Evolutionary conservation across 2,113 vertebrate genomes (phyloP).

Genomic region (Paradoxurus hermaphroditus): DNA sequence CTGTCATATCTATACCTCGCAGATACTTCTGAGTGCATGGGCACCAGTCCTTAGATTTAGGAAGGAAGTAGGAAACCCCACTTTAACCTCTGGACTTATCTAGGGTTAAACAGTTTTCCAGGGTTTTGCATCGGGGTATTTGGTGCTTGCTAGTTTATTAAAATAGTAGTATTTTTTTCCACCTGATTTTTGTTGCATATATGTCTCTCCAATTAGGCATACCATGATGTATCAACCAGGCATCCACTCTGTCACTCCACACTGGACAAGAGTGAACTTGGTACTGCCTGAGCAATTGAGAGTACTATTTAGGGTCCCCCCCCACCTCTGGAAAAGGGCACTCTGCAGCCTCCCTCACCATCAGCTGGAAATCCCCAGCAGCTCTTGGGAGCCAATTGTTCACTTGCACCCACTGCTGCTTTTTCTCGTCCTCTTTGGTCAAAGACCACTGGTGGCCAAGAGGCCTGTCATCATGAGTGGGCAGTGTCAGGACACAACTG

Average conservation of each 20-base stretch:
- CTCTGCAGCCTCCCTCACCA: not conserved
- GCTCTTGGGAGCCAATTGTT: not conserved
- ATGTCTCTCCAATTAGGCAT: not conserved
- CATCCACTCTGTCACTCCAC: not conserved
- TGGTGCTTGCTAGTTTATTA: not conserved
- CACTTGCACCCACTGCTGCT: not conserved
- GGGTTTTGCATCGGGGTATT: not conserved
- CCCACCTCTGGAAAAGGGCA: not conserved
- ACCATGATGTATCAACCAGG: too few relatives aligned
- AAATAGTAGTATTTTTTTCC: not conserved
- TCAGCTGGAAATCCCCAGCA: not conserved
- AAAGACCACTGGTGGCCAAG: not conserved
- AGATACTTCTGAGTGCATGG: not conserved
- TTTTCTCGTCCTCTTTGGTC: not conserved
- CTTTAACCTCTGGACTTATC: too few relatives aligned
- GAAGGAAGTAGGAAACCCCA: not conserved
- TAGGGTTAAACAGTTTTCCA: not conserved
- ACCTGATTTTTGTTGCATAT: not conserved
- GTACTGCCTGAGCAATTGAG: not conserved
- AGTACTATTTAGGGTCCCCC: rapidly evolving
- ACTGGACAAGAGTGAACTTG: not conserved
- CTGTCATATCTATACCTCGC: not conserved
- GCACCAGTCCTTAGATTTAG: not conserved
- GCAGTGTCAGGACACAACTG: not conserved
- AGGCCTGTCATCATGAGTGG: not conserved